A percentile compares a stretch with the other conserved stretches of the same genome.
Evolutionary conservation across 2,113 vertebrate species (phyloP).

Genomic region (Saccopteryx leptura): DNA sequence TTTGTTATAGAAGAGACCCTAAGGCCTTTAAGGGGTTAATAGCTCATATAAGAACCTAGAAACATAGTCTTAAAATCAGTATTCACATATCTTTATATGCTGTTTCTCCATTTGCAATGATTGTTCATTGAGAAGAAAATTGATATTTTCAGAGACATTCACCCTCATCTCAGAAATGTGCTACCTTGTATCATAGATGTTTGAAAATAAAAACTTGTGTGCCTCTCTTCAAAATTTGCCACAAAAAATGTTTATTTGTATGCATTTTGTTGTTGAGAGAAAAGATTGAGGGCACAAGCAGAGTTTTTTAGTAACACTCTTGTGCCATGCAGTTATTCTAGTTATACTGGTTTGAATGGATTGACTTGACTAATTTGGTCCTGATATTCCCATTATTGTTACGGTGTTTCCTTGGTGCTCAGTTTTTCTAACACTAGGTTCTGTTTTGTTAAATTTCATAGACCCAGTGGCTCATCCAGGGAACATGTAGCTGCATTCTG

Average conservation of each 20-base stretch:
- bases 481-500: background rate
- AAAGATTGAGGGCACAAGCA: background rate
- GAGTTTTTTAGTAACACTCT: background rate
- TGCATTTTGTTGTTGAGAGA: background rate
- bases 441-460: background rate
- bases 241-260: background rate
- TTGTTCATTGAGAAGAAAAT: background rate
- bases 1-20: background rate
- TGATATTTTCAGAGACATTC: background rate
- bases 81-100: background rate
- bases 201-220: background rate
- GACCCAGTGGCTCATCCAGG: background rate
- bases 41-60: no score
- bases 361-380: accelerated
- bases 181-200: background rate
- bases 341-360: background rate
- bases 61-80: background rate
- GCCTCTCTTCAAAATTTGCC: background rate
- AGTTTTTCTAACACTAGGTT: background rate
- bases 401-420: no score
- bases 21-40: accelerated
- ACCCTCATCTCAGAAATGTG: background rate
- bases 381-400: background rate
- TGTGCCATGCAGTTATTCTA: accelerated
- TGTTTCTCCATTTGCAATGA: background rate